A percentile compares a stretch with the other conserved stretches of the same genome.
These are phyloP conservation scores for Pseudotriccus pelzelni DNA, from an alignment of 2,797 vertebrate genomes.

Conservation along the genomic window DNA sequence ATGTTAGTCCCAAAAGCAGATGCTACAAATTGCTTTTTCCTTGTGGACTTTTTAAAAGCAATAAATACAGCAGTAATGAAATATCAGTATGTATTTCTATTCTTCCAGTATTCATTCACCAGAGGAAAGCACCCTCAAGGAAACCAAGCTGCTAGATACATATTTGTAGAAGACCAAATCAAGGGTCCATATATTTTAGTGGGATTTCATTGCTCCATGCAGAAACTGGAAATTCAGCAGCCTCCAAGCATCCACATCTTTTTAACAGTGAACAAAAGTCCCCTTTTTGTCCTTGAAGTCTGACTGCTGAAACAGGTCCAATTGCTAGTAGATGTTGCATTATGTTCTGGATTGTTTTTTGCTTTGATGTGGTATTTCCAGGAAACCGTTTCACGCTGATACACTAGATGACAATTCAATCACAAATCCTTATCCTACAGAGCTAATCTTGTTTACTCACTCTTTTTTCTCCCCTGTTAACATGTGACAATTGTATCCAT, in stretches of 20 bases:
- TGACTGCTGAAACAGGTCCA: slow-evolving; percentile 53
- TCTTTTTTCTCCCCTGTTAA: slow-evolving; percentile 47
- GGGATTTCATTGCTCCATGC: neutral
- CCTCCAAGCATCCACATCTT: neutral
- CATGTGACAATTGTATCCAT: slow-evolving; percentile 58
- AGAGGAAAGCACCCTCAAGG: neutral
- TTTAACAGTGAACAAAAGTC: neutral
- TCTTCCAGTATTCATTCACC: neutral
- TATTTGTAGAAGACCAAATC: neutral
- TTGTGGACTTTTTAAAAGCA: neutral
- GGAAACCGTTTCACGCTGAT: slow-evolving; percentile 58
- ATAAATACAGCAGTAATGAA: neutral
- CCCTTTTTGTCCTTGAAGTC: slow-evolving; percentile 49
- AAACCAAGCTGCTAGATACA: neutral
- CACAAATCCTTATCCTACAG: slow-evolving; percentile 59
- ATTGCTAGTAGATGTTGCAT: slow-evolving; percentile 38
- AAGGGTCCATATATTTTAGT: neutral
- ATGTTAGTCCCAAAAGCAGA: neutral
- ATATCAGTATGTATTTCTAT: neutral
- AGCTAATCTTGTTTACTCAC: slow-evolving; percentile 66
- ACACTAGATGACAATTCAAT: slow-evolving; percentile 64
- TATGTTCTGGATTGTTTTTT: slow-evolving; percentile 49
- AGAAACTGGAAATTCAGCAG: neutral
- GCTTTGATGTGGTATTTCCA: slow-evolving; percentile 71
- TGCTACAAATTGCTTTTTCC: neutral